A percentile compares a stretch with the other conserved stretches of the same genome.
Evolutionary conservation across 2,888 invertebrate species (phyloP).

Genomic region (Drosophila anceps): DNA sequence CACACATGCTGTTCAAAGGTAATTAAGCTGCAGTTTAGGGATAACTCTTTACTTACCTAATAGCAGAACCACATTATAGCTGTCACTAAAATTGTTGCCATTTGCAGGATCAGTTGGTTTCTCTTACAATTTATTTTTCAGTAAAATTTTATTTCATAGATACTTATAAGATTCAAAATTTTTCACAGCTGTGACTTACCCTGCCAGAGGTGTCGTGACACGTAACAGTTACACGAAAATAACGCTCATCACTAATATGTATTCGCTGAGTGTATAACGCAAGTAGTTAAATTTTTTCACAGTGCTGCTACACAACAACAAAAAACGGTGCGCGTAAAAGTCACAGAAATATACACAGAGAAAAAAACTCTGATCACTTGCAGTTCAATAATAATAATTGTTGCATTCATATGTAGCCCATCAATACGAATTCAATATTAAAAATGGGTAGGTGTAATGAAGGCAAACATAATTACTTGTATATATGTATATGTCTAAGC

Average conservation of each 20-base stretch:
- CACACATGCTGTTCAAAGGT: background rate
- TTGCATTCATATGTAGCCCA: conserved; percentile 35
- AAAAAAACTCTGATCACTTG: conserved; percentile 9
- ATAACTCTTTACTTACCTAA: background rate
- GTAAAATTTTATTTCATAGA: too few relatives aligned
- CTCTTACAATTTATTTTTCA: background rate
- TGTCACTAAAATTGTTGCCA: background rate
- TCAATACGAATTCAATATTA: background rate
- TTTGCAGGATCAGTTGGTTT: background rate
- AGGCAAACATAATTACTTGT: conserved; percentile 8
- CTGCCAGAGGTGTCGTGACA: conserved; percentile 9
- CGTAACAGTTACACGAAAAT: conserved; percentile 23
- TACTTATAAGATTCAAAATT: too few relatives aligned
- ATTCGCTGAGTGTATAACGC: conserved; percentile 63
- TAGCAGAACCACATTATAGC: background rate
- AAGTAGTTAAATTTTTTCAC: conserved; percentile 73
- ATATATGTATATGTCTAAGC: conserved; percentile 40
- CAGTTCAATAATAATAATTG: conserved; percentile 5
- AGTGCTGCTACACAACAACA: conserved; percentile 75
- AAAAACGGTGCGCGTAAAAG: conserved; percentile 51
- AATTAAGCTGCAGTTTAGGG: background rate
- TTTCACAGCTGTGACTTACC: background rate
- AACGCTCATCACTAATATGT: conserved; percentile 51
- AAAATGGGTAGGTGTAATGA: conserved; percentile 46
- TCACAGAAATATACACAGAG: conserved; percentile 2